Base-by-base conservation (phyloP, 2,113 vertebrate genomes). In the Rutilus rutilus region DNA sequence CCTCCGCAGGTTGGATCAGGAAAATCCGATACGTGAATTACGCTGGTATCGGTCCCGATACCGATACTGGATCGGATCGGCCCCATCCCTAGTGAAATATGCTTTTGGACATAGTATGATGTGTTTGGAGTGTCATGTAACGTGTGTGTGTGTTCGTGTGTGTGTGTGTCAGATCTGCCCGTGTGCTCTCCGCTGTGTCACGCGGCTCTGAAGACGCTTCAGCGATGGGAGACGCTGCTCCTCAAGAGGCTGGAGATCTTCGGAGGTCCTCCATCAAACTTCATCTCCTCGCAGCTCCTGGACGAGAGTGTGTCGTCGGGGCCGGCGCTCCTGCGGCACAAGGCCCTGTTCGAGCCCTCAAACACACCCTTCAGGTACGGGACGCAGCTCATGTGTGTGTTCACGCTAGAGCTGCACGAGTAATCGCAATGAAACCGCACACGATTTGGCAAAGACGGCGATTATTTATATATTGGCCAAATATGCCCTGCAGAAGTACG, bases 201-300 rank as follows among this genome's bases (percentile, higher is more conserved):
- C 87, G 92, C 95, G 6, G 94, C 97, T 86, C 92, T 99, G 81
- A 99, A 98, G 93, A 97, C 96, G 4, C 94, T 99, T 8, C 97
- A 99, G 73, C 95, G 97, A 78, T 99, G 98, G 98, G 98, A 99
- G 85, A 97, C 99, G 94, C 96, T 99, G 90, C 93, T 99, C 75
- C 94, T 97, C 59, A 96, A 96, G 89, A 94, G 96, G 86, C 95
- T 99, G 90, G 97, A 99, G 93, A 91, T 99, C 4, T 97, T 97
- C 39, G 97, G 96, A 3, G 98, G 98, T 1, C 96, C 97, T 11
- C 97, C 98, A 74, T 92, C 96, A 30, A 95, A 97, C 82, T 99
- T 96, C 86, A 97, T 99, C 83, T 94, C 95, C 88, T 92, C 95
- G 87, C 94, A 95, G 83, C 92, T 93, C 62, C 94, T 95, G 81